A percentile compares a stretch with the other conserved stretches of the same genome.
These are phyloP conservation scores for Macrocentrus cingulum DNA, from an alignment of 1,140 invertebrate species.

Conservation along the genomic window DNA sequence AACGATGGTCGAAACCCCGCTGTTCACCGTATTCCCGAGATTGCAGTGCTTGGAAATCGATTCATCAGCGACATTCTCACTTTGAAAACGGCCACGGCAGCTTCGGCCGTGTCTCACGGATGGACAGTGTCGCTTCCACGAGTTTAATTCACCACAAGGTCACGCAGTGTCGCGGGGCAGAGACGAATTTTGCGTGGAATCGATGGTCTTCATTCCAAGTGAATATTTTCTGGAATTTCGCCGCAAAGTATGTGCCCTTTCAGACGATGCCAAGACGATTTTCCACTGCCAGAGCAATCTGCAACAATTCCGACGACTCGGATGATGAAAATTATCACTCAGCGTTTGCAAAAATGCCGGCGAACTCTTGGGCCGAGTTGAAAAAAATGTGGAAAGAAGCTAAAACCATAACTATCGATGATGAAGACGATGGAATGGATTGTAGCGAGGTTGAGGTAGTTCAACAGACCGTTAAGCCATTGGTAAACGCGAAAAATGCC, in stretches of 20 bases:
- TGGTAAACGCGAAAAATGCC: slow-evolving; percentile 38
- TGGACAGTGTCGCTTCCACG: neutral
- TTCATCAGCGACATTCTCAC: too few species aligned
- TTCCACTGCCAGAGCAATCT: neutral
- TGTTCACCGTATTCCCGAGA: neutral
- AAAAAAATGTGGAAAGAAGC: slow-evolving; percentile 52
- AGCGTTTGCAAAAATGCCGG: slow-evolving; percentile 41
- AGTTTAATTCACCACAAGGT: slow-evolving; percentile 2
- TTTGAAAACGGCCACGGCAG: too few species aligned
- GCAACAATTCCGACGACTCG: too few species aligned
- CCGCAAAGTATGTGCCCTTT: neutral
- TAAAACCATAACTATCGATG: slow-evolving; percentile 53
- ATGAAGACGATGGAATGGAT: slow-evolving; percentile 46
- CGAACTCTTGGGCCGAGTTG: slow-evolving; percentile 46
- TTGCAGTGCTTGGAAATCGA: too few species aligned
- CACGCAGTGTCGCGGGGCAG: neutral
- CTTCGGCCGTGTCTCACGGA: too few species aligned
- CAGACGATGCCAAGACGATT: neutral
- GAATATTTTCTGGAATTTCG: slow-evolving; percentile 27
- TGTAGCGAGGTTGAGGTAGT: slow-evolving; percentile 47
- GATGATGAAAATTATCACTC: slow-evolving; percentile 33
- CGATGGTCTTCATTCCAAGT: slow-evolving; percentile 25
- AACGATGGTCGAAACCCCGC: neutral
- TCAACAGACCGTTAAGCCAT: slow-evolving; percentile 38
- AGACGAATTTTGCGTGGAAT: neutral